Conservation (phyloP, 2,888 invertebrate genomes). For the Drosophila flavopinicola region DNA sequence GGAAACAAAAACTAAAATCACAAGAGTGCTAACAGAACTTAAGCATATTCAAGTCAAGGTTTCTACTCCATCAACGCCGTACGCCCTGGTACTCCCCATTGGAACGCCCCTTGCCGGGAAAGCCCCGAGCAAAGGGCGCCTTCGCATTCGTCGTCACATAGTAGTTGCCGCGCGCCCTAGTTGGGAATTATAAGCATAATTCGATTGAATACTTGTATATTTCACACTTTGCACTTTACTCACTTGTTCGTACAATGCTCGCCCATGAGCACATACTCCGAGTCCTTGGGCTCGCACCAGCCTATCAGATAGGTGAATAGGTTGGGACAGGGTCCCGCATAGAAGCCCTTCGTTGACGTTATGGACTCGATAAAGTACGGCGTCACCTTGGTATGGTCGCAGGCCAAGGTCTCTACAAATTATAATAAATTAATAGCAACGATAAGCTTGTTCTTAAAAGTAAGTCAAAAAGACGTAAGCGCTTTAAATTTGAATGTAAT, state of each 20-base stretch:
- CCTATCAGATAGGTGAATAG: conserved; percentile 93
- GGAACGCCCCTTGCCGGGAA: conserved; percentile 87
- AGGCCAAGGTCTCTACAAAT: conserved; percentile 91
- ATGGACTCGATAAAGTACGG: conserved; percentile 96
- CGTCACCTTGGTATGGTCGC: conserved; percentile 95
- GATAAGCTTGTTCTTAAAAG: too few species aligned
- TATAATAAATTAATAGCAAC: background rate
- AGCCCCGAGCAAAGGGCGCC: conserved; percentile 93
- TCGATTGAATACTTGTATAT: background rate
- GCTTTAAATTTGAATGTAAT: background rate
- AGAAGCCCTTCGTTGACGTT: conserved; percentile 91
- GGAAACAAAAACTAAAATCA: conserved; percentile 76
- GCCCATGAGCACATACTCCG: conserved; percentile 93
- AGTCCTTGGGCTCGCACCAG: conserved; percentile 92
- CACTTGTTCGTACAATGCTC: conserved; percentile 92
- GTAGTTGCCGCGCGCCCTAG: conserved; percentile 92
- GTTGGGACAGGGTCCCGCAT: conserved; percentile 93
- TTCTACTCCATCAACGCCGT: conserved; percentile 53
- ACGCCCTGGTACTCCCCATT: conserved; percentile 83
- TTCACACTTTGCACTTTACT: conserved; percentile 74
- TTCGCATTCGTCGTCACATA: conserved; percentile 94
- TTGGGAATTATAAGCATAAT: conserved; percentile 20
- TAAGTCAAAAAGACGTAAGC: too few species aligned
- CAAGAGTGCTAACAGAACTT: conserved; percentile 58
- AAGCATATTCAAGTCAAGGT: conserved; percentile 1